These are phyloP conservation scores for Chymomyza fuscimana DNA, from an alignment of 2,888 invertebrate genomes.

Conservation along the genomic window DNA sequence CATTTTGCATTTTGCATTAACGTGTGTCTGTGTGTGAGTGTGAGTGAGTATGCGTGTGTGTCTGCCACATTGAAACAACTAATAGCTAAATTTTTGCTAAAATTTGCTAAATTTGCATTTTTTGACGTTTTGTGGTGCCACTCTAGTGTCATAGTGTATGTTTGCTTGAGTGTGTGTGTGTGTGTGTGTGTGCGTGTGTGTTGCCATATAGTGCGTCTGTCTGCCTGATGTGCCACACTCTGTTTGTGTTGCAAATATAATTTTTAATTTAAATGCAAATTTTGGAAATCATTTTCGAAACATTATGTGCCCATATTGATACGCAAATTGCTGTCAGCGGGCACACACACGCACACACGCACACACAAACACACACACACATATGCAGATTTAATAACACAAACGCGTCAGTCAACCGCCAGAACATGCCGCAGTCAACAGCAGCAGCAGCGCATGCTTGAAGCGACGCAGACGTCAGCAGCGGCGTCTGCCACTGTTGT, in stretches of 20 bases:
- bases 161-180: background rate
- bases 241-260: conserved; percentile 75
- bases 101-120: conserved; percentile 72
- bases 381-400: conserved; percentile 70
- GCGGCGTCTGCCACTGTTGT: conserved; percentile 34
- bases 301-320: conserved; percentile 74
- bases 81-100: conserved; percentile 67
- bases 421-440: conserved; percentile 64
- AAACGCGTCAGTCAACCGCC: conserved; percentile 71
- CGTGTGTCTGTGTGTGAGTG: background rate
- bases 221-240: conserved; percentile 11
- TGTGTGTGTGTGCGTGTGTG: background rate
- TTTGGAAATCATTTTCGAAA: conserved; percentile 75
- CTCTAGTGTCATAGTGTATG: background rate
- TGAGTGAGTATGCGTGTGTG: background rate
- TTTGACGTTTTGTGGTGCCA: conserved; percentile 52
- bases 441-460: conserved; percentile 12
- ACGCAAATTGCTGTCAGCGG: conserved; percentile 74
- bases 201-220: background rate
- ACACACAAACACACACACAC: conserved; percentile 34
- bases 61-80: conserved; percentile 54
- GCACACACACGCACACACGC: conserved; percentile 49
- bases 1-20: conserved; percentile 24
- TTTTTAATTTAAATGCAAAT: conserved; percentile 73
- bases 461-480: conserved; percentile 17